A percentile compares a stretch with the other conserved stretches of the same genome.
Evolutionary conservation across 2,888 invertebrate species (phyloP).

Genomic region (Cloeon dipterum): DNA sequence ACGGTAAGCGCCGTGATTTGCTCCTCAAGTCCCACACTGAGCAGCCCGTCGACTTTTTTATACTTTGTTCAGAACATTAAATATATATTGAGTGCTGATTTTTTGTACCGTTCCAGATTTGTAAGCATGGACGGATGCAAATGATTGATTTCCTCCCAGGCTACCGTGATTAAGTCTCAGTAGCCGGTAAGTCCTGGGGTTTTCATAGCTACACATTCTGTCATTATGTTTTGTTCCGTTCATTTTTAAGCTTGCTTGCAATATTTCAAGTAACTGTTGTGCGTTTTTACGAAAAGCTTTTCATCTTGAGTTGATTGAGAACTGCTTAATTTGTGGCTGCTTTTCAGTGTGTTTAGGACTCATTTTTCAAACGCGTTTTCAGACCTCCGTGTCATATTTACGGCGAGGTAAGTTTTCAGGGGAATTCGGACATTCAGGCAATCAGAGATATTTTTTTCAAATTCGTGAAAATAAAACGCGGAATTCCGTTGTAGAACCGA

Average conservation of each 20-base stretch:
- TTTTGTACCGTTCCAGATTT: no score
- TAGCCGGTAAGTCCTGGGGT: conserved; percentile 5
- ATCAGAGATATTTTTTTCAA: neutral
- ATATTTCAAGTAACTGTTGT: no score
- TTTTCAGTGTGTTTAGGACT: neutral
- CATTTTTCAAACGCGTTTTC: neutral
- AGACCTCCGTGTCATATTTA: conserved; percentile 12
- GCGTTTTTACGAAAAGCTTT: neutral
- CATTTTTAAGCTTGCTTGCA: neutral
- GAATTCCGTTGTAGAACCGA: conserved; percentile 27
- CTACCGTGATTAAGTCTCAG: neutral
- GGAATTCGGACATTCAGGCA: neutral
- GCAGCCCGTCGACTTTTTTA: no score
- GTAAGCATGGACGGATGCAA: no score
- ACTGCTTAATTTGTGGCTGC: conserved; percentile 3
- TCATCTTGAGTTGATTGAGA: no score
- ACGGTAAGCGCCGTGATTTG: conserved; percentile 23
- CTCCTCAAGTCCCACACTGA: no score
- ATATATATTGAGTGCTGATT: no score
- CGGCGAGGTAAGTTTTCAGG: no score
- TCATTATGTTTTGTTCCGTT: conserved; percentile 2
- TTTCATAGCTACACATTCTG: neutral
- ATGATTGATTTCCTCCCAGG: neutral
- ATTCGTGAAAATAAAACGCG: neutral
- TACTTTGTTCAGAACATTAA: no score